Evolutionary conservation across 2,113 vertebrate species (phyloP), one percentile per base, ranked within the genome.

Genomic region (Chascanopsetta lugubris): DNA sequence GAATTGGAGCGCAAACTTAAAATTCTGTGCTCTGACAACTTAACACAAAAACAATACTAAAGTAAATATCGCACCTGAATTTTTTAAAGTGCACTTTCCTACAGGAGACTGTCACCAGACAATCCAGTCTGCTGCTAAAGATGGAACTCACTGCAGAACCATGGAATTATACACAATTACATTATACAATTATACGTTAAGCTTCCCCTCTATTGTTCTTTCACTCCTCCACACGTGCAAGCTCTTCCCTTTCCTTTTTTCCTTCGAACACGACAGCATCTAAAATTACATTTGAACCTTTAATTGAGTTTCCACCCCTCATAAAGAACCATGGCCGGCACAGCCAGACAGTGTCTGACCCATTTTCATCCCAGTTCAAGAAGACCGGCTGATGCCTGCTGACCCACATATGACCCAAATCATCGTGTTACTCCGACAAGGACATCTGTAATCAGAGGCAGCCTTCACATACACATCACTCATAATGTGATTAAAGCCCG

Each of bases 351-450:
- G 4, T 5, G 46, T 43, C 13, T 38, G 46, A 32, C 25, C 32
- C 11, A 30, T 27, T 59, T 59, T n/a, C 2, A 20, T 15, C 15
- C 5, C 34, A 30, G 26, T 8, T 38, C 24, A 18, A 34, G 30
- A 32, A 2, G 18, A 32, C 9, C 2, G 9, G 32, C 55, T 49
- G 54, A 13, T 12, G 38, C 24, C 24, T 62, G 42, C 5, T 53
- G 42, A 71, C 58, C 68, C 40, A 47, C 12, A 29, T 22, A 13
- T 61, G 24, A 62, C 43, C 11, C 34, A 26, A 18, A 8, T 30
- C 10, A 32, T 22, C 2, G 3, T 29, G 30, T 32, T 32, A 26
- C 27, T 15, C 27, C 8, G 25, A 64, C 15, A 0, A 17, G 4
- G 30, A 20, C 9, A 30, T 42, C 43, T 8, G 34, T 24, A 20